Conservation (phyloP, 2,797 vertebrate species). For the Loriculus beryllinus region DNA sequence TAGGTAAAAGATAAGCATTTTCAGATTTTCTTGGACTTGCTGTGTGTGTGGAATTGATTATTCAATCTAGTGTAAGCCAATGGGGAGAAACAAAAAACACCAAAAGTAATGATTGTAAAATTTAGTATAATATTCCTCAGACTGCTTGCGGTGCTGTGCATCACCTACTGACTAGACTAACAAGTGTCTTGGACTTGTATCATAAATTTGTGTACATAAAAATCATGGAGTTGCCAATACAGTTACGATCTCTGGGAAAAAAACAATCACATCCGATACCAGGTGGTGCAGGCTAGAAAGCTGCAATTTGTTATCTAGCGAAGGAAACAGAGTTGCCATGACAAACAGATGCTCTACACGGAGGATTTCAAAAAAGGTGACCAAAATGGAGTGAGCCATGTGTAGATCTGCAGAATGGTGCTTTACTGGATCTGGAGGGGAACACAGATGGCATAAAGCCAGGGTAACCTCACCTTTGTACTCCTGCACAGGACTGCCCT, state of each 20-base stretch:
- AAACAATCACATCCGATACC: background rate
- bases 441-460: background rate
- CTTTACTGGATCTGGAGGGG: background rate
- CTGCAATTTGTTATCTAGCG: background rate
- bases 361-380: background rate
- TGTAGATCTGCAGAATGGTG: background rate
- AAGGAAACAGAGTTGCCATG: background rate
- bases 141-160: background rate
- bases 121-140: background rate
- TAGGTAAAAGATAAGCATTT: background rate
- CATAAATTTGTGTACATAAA: background rate
- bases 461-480: conserved; percentile 34
- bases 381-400: background rate
- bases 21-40: background rate
- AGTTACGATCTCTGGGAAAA: background rate
- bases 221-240: background rate
- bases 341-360: background rate
- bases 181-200: background rate
- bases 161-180: background rate
- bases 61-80: background rate
- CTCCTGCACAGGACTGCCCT: background rate
- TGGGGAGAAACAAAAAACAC: background rate
- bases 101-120: background rate
- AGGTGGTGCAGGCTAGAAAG: background rate
- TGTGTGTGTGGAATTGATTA: background rate